Conservation (phyloP, 2,888 invertebrate species). For the Sesamia inferens region DNA sequence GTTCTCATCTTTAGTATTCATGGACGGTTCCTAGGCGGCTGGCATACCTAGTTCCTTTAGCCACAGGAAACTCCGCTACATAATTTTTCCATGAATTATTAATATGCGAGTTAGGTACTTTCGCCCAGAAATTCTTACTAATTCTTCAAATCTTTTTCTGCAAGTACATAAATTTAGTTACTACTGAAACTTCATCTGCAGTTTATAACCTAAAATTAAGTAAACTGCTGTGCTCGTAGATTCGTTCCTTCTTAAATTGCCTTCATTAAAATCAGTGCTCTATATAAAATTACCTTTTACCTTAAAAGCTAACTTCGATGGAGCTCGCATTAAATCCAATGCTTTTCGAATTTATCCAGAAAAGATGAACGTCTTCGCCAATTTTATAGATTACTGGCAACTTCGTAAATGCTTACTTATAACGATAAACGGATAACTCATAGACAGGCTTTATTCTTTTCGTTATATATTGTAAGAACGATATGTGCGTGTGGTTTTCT, state of each 20-base stretch:
- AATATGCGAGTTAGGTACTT: conserved; percentile 8
- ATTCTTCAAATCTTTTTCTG: conserved; percentile 17
- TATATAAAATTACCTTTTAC: conserved; percentile 35
- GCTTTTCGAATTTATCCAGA: conserved; percentile 44
- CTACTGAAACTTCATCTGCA: conserved; percentile 32
- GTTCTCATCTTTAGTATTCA: conserved; percentile 56
- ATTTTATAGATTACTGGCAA: conserved; percentile 50
- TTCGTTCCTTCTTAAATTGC: conserved; percentile 42
- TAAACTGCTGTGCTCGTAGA: conserved; percentile 26
- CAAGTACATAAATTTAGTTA: conserved; percentile 7
- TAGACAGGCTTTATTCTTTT: conserved; percentile 29
- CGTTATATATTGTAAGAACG: conserved; percentile 14
- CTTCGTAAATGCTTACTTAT: conserved; percentile 53
- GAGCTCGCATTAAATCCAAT: conserved; percentile 42
- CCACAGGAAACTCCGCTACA: conserved; percentile 12
- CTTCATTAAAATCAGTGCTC: conserved; percentile 42
- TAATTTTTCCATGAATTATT: conserved; percentile 41
- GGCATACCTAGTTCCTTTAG: conserved; percentile 23
- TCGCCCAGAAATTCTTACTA: conserved; percentile 15
- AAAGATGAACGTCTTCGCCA: conserved; percentile 43
- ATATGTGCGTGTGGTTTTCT: conserved; percentile 1
- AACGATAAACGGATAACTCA: conserved; percentile 39
- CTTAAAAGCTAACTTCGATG: conserved; percentile 33
- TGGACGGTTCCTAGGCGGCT: conserved; percentile 27
- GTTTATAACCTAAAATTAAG: conserved; percentile 39